Percentiles rank a stretch among this genome's conserved stretches.
Evolutionary conservation across 2,888 invertebrate genomes (phyloP).

Genomic region (Amphipoea lucens): DNA sequence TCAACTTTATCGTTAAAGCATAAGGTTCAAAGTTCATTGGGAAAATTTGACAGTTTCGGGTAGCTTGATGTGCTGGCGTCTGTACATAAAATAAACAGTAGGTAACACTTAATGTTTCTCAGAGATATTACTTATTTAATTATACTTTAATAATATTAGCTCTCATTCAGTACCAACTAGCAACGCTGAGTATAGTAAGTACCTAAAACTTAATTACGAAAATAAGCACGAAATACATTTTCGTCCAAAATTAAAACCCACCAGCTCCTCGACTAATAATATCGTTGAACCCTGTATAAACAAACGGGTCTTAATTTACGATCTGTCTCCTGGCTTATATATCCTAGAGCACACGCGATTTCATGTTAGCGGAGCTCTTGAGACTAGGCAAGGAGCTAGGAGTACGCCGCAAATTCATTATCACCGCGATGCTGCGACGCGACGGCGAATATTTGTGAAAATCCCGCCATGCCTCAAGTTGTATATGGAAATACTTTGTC

Average conservation of each 20-base stretch:
- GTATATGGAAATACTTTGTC: constrained; percentile 57
- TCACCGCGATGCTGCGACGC: constrained; percentile 17
- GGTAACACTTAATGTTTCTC: too few relatives aligned
- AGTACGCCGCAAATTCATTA: constrained; percentile 62
- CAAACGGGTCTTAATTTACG: constrained; percentile 63
- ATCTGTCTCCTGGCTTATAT: constrained; percentile 62
- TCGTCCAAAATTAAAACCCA: constrained; percentile 26
- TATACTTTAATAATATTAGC: background rate
- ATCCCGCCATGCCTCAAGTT: constrained; percentile 37
- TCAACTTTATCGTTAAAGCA: too few relatives aligned
- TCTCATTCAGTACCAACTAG: background rate
- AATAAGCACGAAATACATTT: constrained; percentile 21
- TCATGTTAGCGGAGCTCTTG: constrained; percentile 57
- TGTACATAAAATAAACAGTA: too few relatives aligned
- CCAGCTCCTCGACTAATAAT: constrained; percentile 47
- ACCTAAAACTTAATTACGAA: constrained; percentile 22
- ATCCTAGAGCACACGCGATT: constrained; percentile 59
- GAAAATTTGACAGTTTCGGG: too few relatives aligned
- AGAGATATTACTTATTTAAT: background rate
- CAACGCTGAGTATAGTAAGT: background rate
- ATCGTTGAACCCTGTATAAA: constrained; percentile 44
- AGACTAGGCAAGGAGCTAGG: constrained; percentile 55
- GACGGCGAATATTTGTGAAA: constrained; percentile 54
- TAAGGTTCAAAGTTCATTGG: too few relatives aligned
- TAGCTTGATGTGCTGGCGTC: too few relatives aligned